Percentiles rank a stretch among this genome's conserved stretches.
These are phyloP conservation scores for Brachypteracias leptosomus DNA, from an alignment of 2,113 vertebrate genomes.

Conservation along the genomic window DNA sequence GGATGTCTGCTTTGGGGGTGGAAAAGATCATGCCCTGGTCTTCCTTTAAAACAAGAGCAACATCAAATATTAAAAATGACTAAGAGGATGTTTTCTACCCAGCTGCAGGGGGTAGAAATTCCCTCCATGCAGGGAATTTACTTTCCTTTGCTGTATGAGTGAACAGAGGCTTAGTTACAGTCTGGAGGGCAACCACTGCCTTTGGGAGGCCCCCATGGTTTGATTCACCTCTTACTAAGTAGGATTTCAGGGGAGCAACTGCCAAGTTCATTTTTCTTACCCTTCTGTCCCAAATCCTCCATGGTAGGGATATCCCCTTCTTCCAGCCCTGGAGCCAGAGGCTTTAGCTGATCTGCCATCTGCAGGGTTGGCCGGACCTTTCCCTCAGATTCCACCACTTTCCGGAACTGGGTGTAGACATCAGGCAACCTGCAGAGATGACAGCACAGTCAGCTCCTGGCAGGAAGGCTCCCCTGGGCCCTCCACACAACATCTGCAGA, in stretches of 20 bases:
- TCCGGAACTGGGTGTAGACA: slow-evolving; percentile 84
- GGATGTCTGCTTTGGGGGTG: background rate
- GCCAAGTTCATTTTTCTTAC: slow-evolving; percentile 25
- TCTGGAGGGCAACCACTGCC: background rate
- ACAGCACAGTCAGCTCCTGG: background rate
- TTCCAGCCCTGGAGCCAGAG: slow-evolving; percentile 74
- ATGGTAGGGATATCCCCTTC: slow-evolving; percentile 75
- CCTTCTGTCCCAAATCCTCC: slow-evolving; percentile 75
- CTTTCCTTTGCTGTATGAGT: background rate
- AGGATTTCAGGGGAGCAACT: background rate
- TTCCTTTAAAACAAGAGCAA: background rate
- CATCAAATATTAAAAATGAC: background rate
- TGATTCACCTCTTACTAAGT: background rate
- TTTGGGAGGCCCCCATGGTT: background rate
- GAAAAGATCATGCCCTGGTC: background rate
- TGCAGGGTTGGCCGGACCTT: slow-evolving; percentile 69
- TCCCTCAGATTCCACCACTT: slow-evolving; percentile 68
- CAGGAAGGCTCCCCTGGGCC: background rate
- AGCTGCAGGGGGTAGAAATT: background rate
- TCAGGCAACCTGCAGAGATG: slow-evolving; percentile 75
- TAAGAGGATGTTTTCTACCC: background rate
- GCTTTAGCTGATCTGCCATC: slow-evolving; percentile 67
- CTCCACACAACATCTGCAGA: background rate
- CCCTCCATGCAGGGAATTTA: background rate
- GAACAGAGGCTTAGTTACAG: background rate